These are phyloP conservation scores for Hylomyscus alleni DNA, from an alignment of 2,797 vertebrate genomes.

Conservation along the genomic window DNA sequence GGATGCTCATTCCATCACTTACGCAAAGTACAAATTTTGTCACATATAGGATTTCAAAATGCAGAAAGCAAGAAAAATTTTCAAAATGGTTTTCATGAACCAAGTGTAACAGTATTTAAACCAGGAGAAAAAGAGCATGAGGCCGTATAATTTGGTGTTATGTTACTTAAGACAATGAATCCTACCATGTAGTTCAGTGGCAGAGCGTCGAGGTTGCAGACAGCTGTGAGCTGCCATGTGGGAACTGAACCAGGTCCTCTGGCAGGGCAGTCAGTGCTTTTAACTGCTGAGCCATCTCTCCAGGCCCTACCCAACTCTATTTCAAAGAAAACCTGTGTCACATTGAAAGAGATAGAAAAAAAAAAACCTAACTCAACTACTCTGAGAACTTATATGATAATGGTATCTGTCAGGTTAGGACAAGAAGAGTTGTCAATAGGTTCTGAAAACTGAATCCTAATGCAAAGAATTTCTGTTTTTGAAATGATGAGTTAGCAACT, in stretches of 20 bases:
- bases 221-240: neutral
- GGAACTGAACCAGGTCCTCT: neutral
- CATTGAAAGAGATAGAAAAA: neutral
- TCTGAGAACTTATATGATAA: neutral
- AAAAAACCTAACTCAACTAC: neutral
- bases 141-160: neutral
- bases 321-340: conserved; percentile 17
- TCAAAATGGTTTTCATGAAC: conserved; percentile 20
- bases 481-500: neutral
- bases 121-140: neutral
- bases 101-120: conserved; percentile 42
- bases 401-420: neutral
- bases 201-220: neutral
- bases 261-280: neutral
- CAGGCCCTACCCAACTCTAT: neutral
- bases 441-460: neutral
- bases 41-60: neutral
- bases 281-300: neutral
- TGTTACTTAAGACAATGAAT: conserved; percentile 46
- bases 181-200: neutral
- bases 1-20: neutral
- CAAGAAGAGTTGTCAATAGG: neutral
- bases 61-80: conserved; percentile 19
- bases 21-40: neutral
- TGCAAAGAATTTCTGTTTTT: neutral